A percentile compares a stretch with the other conserved stretches of the same genome.
These are phyloP conservation scores for Adelognathus sp. DNA, from an alignment of 2,888 invertebrate genomes.

Conservation along the genomic window DNA sequence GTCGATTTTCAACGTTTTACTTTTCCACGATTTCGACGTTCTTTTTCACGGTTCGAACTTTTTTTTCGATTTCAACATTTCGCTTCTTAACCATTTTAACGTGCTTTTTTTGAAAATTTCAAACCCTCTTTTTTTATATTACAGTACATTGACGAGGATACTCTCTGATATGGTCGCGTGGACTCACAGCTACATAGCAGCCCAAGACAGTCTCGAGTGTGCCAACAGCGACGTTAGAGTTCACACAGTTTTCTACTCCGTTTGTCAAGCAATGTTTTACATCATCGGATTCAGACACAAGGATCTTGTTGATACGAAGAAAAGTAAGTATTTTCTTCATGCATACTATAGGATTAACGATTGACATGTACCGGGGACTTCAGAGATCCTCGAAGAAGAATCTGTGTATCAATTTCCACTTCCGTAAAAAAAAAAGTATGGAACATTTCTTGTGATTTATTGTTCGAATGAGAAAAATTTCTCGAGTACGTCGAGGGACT, in stretches of 20 bases:
- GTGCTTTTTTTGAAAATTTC: neutral
- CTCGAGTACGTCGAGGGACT: too few species aligned
- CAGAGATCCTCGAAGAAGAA: too few species aligned
- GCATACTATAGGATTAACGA: too few species aligned
- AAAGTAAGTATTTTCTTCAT: conserved; percentile 86
- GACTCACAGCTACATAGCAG: conserved; percentile 92
- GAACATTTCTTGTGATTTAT: too few species aligned
- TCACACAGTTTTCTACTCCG: conserved; percentile 94
- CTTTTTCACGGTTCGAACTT: too few species aligned
- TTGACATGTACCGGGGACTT: too few species aligned
- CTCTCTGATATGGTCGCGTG: conserved; percentile 89
- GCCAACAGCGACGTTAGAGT: conserved; percentile 85
- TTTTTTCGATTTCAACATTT: too few species aligned
- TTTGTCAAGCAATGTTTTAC: conserved; percentile 97
- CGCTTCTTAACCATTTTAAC: neutral
- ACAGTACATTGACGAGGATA: conserved; percentile 85
- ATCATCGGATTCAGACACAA: conserved; percentile 94
- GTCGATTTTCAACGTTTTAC: too few species aligned
- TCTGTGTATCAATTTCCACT: too few species aligned
- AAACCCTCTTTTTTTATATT: conserved; percentile 62
- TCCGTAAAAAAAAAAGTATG: too few species aligned
- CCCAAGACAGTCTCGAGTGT: conserved; percentile 84
- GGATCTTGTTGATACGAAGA: conserved; percentile 89
- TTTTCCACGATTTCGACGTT: too few species aligned
- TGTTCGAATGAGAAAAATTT: too few species aligned